Evolutionary conservation across 2,113 vertebrate genomes (phyloP), one percentile per base, ranked within the genome.

Genomic region (Butorides virescens): DNA sequence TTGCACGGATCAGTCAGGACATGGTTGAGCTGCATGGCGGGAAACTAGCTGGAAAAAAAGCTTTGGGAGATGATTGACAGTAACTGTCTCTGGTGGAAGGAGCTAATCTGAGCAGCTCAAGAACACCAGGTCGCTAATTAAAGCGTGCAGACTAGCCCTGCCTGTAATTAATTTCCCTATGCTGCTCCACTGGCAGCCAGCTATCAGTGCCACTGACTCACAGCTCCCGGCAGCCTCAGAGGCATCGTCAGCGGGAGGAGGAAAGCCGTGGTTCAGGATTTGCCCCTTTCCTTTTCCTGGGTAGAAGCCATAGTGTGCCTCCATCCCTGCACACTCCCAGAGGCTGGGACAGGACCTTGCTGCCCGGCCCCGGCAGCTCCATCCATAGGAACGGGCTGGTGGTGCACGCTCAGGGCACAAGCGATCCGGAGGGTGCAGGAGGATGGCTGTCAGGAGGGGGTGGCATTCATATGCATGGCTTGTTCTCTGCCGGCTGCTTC

Each of bases 121-220:
- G 88, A 96, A 34, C 88, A 93, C 86, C 62, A 34, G 91, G 73
- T 75, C 83, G 86, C 95, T 97, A 95, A 97, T 96, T 96, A 96
- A 95, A 93, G 94, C 73, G 5, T 79, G 72, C 73, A 89, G 93
- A 39, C 61, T 75, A 87, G 83, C 77, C 76, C 86, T 82, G 86
- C 49, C 80, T 93, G 94, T 96, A 96, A 96, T 96, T 96, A 94
- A 94, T 93, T 94, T 93, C 83, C 63, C 68, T 52, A 5, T 47
- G 44, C 91, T 67, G 80, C 79, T 91, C 59, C 2, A 8, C 89
- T 65, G 83, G 80, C 91, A 79, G 90, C 47, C 16, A 7, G 56
- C 55, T 81, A 39, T 76, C 62, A 4, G 49, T 39, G 88, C 88
- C 86, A 49, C 65, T 72, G 93, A 68, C 34, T 90, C 95, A 82